Base-by-base conservation (phyloP, 1,140 invertebrate species). In the Musca domestica region DNA sequence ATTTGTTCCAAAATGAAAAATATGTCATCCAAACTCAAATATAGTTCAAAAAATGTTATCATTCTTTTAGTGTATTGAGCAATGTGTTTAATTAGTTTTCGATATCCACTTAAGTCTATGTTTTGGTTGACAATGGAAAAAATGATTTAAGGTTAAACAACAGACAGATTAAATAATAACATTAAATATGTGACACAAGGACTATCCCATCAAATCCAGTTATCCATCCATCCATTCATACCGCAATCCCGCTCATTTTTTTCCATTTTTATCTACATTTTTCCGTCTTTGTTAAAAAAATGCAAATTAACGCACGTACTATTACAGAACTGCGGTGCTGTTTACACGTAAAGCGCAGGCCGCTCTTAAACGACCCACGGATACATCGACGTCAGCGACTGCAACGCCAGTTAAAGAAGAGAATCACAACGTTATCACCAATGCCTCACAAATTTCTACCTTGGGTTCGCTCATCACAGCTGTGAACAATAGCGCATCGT, bases 301-400 rank as follows among this genome's bases (percentile, higher is more conserved):
- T 54, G 34, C 27, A n/a, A 41, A 9, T 56, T 67, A 47, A 27
- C 25, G 65, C 30, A 23, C 17, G 48, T 34, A 17, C 47, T n/a
- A 41, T 54, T 69, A 17, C n/a, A 81, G 92, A 74, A 94, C 91
- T 19, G 90, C 92, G n/a, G 91, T 94, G 46, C 77, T 94, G 5
- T 91, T 94, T 71, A 92, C 91, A 2, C 87, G 91, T 48, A 94
- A 95, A 81, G 87, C 88, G 0, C 87, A 76, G 83, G 84, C 82
- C 67, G 85, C 83, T 19, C 75, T 84, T 9, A 85, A 83, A 64
- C 78, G 83, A 68, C 83, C 84, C 1, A 74, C 77, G 7, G 82
- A 83, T 56, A 66, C 70, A 34, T 74, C 81, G 14, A 74, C 72
- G 58, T 72, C 77, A 22, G n/a, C 54, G 14, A 27, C 23, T 3